Conservation (phyloP, 1,140 invertebrate genomes). For the Trichonephila inaurata region DNA sequence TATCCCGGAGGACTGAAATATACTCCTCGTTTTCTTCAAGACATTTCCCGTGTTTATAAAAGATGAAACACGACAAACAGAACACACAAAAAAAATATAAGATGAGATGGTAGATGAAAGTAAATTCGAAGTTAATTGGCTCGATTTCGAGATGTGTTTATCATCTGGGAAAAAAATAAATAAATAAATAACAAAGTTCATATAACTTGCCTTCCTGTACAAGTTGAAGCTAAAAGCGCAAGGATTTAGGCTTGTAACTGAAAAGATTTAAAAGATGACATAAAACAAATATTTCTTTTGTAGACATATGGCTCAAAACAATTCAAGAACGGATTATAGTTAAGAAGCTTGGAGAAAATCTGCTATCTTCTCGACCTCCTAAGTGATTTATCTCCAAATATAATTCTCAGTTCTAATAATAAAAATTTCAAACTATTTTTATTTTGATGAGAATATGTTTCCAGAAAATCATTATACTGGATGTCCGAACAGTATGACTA, state of each 20-base stretch:
- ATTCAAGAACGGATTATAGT: no score
- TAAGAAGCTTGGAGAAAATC: no score
- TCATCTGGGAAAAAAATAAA: background rate
- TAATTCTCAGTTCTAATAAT: no score
- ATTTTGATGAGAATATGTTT: no score
- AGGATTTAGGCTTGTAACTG: background rate
- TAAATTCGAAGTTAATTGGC: conserved; percentile 24
- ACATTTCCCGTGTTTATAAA: background rate
- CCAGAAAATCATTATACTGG: no score
- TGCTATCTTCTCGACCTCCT: no score
- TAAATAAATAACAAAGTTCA: background rate
- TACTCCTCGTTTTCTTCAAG: background rate
- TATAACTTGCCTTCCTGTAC: background rate
- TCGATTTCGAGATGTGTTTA: background rate
- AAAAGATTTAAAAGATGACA: no score
- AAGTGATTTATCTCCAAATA: no score
- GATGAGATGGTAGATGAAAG: background rate
- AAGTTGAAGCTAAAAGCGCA: conserved; percentile 2
- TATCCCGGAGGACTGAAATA: background rate
- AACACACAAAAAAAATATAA: background rate
- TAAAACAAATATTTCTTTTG: no score
- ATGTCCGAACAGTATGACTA: no score
- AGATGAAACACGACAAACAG: background rate
- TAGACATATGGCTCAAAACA: no score
- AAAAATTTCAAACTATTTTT: no score